Evolutionary conservation across 2,797 vertebrate genomes (phyloP).

Genomic region (Sorex maritimensis): DNA sequence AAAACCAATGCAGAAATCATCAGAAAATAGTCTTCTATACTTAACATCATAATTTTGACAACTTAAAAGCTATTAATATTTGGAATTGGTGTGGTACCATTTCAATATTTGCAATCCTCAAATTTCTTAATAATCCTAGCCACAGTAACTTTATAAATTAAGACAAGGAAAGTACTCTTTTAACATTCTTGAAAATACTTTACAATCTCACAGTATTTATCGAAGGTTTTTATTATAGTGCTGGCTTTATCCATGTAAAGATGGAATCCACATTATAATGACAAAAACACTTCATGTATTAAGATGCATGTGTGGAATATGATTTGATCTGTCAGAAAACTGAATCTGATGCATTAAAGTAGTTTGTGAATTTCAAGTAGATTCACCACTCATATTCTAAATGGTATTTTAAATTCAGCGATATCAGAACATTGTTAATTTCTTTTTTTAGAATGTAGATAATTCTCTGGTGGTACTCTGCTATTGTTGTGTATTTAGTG

Average conservation of each 20-base stretch:
- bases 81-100: background rate
- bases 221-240: background rate
- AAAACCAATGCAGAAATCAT: background rate
- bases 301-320: conserved; percentile 8
- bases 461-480: background rate
- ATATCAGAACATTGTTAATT: conserved; percentile 43
- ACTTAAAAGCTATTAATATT: background rate
- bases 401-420: conserved; percentile 41
- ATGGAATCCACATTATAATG: background rate
- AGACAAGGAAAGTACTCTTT: conserved; percentile 38
- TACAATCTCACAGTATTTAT: background rate
- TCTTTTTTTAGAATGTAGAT: conserved; percentile 42
- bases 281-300: background rate
- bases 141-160: background rate
- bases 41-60: background rate
- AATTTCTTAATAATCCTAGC: conserved; percentile 29
- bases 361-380: conserved; percentile 65
- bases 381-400: conserved; percentile 55
- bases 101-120: conserved; percentile 20
- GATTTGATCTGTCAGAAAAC: conserved; percentile 53
- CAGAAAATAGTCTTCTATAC: background rate
- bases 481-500: conserved; percentile 21
- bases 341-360: conserved; percentile 44
- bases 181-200: background rate
- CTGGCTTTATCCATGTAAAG: conserved; percentile 24